A percentile compares a stretch with the other conserved stretches of the same genome.
Evolutionary conservation across 2,113 vertebrate species (phyloP).

Genomic region (Rhabdomys dilectus): DNA sequence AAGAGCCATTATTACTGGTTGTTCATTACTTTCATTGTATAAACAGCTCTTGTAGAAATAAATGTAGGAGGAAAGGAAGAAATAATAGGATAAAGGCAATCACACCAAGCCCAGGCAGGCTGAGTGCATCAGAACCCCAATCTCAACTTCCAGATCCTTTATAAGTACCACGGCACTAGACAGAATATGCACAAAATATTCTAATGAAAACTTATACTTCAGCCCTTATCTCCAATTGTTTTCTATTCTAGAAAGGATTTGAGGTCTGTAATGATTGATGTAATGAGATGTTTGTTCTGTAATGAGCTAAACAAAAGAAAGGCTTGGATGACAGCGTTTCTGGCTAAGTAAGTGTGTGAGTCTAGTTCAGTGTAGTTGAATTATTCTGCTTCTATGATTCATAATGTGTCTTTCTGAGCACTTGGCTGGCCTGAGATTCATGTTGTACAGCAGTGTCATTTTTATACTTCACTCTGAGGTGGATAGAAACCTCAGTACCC

Average conservation of each 20-base stretch:
- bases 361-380: background rate
- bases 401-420: background rate
- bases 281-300: conserved; percentile 37
- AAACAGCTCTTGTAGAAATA: conserved; percentile 8
- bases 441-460: background rate
- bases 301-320: background rate
- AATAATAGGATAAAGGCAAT: background rate
- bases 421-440: background rate
- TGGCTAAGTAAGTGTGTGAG: background rate
- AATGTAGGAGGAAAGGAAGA: background rate
- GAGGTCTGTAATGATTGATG: background rate
- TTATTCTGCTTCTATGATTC: background rate
- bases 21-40: background rate
- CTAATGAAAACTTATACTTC: conserved; percentile 2
- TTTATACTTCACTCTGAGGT: background rate
- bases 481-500: background rate
- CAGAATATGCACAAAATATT: conserved; percentile 27
- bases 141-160: conserved; percentile 31
- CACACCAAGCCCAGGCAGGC: background rate
- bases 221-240: background rate
- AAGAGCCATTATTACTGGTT: conserved; percentile 14
- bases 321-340: background rate
- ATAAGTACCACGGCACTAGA: background rate
- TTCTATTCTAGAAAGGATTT: conserved; percentile 36
- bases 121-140: background rate